phyloP scores from a whole-genome alignment of 2,888 invertebrate genomes.

The Cantharis lateralis region DNA sequence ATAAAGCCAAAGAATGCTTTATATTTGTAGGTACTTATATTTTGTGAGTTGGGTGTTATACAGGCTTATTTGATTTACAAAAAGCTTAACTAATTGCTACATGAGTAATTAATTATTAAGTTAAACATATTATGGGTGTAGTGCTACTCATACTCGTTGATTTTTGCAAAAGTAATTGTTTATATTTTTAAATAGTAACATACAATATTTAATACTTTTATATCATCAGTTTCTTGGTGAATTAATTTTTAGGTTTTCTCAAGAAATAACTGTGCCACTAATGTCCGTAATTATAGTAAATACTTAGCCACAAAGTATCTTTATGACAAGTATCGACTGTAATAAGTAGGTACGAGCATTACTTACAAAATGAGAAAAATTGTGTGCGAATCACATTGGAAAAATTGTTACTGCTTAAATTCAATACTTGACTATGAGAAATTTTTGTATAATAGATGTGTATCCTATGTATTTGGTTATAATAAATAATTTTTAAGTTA shows the following conservation, averaged over 20 bases:
- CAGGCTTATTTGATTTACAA: background rate
- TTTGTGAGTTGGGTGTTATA: background rate
- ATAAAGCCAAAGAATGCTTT: background rate
- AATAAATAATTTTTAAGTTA: background rate
- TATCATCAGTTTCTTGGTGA: background rate
- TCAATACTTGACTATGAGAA: too few species aligned
- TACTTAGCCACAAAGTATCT: too few species aligned
- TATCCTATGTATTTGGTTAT: background rate
- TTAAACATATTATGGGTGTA: background rate
- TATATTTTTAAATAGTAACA: background rate
- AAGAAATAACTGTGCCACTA: too few species aligned
- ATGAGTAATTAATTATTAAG: background rate
- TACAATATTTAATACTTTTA: background rate
- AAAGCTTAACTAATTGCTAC: background rate
- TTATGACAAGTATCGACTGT: too few species aligned
- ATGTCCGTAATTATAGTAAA: too few species aligned
- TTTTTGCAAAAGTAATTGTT: background rate
- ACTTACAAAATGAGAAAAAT: too few species aligned
- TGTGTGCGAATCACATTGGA: too few species aligned
- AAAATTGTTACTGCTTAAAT: too few species aligned
- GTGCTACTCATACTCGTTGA: background rate
- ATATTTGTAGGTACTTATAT: background rate
- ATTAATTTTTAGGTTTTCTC: background rate
- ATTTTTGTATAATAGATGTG: too few species aligned
- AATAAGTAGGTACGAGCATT: too few species aligned